These are phyloP conservation scores for Rhinichthys osculus DNA, from an alignment of 2,797 vertebrate genomes.

Conservation along the genomic window DNA sequence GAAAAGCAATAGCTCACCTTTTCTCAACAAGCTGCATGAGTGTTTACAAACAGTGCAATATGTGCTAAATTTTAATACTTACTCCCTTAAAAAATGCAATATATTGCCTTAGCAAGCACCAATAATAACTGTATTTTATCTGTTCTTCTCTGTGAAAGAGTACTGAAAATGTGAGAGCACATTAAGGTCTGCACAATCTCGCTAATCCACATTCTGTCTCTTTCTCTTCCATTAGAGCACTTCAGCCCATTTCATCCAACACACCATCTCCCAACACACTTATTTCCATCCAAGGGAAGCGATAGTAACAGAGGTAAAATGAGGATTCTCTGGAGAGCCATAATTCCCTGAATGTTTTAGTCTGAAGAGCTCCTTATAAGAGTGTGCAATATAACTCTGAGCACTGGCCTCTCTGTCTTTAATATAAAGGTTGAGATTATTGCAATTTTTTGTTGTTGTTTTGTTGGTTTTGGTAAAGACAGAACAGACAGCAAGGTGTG, in stretches of 20 bases:
- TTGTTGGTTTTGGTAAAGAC: slow-evolving; percentile 3
- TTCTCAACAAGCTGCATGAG: background rate
- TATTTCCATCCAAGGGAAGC: slow-evolving; percentile 45
- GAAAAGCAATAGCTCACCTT: background rate
- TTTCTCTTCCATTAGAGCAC: slow-evolving; percentile 17
- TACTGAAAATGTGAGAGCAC: slow-evolving; percentile 3
- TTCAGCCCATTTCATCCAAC: slow-evolving; percentile 19
- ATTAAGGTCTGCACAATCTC: background rate
- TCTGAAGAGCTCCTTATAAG: slow-evolving; percentile 37
- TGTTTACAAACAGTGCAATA: background rate
- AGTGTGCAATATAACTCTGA: background rate
- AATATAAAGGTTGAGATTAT: background rate
- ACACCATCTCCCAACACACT: slow-evolving; percentile 42
- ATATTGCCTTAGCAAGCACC: background rate
- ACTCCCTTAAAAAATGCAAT: background rate
- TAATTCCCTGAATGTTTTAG: slow-evolving; percentile 40
- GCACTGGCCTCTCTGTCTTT: background rate
- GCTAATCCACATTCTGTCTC: slow-evolving; percentile 11
- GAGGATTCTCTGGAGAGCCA: slow-evolving; percentile 31
- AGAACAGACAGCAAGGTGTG: background rate
- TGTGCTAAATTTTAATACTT: background rate
- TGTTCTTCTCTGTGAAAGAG: slow-evolving; percentile 7
- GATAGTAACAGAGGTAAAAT: slow-evolving; percentile 48
- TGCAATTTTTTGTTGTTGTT: background rate
- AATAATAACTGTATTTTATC: slow-evolving; percentile 12